Percentiles rank a stretch among this genome's conserved stretches.
Conservation (phyloP, 2,888 invertebrate species). For the Caradrina kadenii region DNA sequence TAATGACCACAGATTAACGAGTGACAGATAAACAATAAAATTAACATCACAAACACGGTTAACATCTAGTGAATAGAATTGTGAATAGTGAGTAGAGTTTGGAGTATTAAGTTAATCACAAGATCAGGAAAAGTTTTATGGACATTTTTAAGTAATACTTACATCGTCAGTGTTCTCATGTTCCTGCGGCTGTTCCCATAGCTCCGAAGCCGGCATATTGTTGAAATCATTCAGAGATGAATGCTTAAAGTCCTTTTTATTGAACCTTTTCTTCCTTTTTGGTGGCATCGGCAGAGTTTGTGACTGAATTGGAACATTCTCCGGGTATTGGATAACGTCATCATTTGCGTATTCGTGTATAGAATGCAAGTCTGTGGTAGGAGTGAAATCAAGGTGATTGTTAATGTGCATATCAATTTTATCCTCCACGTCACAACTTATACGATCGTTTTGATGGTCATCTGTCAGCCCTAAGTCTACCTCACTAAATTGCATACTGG, state of each 20-base stretch:
- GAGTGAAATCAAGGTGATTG: conserved; percentile 81
- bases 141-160: no score
- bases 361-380: conserved; percentile 80
- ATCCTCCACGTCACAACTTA: conserved; percentile 64
- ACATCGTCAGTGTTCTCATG: conserved; percentile 81
- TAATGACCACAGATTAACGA: no score
- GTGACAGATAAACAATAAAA: no score
- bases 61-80: no score
- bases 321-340: conserved; percentile 89
- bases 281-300: conserved; percentile 88
- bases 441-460: conserved; percentile 83
- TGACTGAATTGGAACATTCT: conserved; percentile 84
- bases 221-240: conserved; percentile 84
- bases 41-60: no score
- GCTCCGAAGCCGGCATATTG: conserved; percentile 69
- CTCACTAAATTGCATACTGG: conserved; percentile 86
- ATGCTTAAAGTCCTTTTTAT: conserved; percentile 77
- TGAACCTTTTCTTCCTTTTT: conserved; percentile 81
- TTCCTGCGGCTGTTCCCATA: conserved; percentile 77
- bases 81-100: no score
- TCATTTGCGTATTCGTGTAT: conserved; percentile 88
- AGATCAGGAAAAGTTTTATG: no score
- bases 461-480: conserved; percentile 86
- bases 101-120: no score
- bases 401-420: conserved; percentile 71